A percentile compares a stretch with the other conserved stretches of the same genome.
These are phyloP conservation scores for Podocnemis expansa DNA, from an alignment of 2,113 vertebrate genomes.

Conservation along the genomic window DNA sequence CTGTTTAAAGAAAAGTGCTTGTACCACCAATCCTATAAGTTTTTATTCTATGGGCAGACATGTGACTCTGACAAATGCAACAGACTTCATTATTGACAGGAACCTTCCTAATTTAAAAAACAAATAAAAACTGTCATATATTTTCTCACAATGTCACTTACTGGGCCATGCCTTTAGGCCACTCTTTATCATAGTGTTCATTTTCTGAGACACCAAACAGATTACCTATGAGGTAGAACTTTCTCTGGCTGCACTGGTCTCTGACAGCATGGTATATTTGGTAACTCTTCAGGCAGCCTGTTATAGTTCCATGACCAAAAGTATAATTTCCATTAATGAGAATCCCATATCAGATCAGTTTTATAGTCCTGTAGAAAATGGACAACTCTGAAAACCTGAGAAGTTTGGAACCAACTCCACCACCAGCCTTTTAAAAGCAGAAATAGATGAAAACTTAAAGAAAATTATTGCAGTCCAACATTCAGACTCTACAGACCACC, in stretches of 20 bases:
- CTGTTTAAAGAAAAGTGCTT: not conserved
- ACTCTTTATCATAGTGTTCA: not conserved
- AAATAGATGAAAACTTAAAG: not conserved
- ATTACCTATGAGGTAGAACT: not conserved
- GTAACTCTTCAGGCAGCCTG: not conserved
- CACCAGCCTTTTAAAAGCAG: not conserved
- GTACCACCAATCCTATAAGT: not conserved
- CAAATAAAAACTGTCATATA: too few species aligned
- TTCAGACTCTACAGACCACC: not conserved
- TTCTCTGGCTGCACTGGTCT: not conserved
- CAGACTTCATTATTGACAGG: not conserved
- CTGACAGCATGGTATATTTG: not conserved
- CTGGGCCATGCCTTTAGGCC: not conserved
- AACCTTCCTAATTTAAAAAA: not conserved
- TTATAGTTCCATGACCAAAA: not conserved
- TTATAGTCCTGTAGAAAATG: not conserved
- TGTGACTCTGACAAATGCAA: not conserved
- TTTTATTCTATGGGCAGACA: not conserved
- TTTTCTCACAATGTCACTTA: not conserved
- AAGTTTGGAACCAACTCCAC: not conserved
- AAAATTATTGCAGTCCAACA: not conserved
- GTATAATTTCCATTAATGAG: not conserved
- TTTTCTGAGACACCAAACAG: not conserved
- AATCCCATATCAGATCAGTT: not conserved
- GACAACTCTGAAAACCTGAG: not conserved